A percentile compares a stretch with the other conserved stretches of the same genome.
phyloP scores from a whole-genome alignment of 2,888 invertebrate genomes.

The Chromoteleia sp. region DNA sequence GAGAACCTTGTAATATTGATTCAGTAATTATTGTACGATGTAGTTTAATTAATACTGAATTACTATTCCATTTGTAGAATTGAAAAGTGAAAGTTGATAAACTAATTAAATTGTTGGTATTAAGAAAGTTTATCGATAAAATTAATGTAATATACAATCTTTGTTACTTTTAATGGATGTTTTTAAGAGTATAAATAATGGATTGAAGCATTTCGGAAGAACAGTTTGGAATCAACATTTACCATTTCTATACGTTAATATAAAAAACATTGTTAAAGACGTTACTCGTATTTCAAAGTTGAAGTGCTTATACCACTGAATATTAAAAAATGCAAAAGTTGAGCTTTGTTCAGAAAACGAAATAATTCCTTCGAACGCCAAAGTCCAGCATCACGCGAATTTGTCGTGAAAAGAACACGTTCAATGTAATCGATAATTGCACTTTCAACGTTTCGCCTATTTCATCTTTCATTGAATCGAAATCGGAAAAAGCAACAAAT shows the following conservation, averaged over 20 bases:
- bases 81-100: too few species aligned
- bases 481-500: conserved; percentile 9
- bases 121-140: too few species aligned
- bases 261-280: conserved; percentile 46
- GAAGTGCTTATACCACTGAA: conserved; percentile 35
- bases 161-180: conserved; percentile 14
- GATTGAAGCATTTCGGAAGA: conserved; percentile 41
- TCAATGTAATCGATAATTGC: conserved; percentile 27
- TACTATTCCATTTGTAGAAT: too few species aligned
- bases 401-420: not conserved
- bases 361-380: conserved; percentile 14
- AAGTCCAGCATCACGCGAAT: not conserved
- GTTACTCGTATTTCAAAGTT: conserved; percentile 21
- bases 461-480: not conserved
- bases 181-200: conserved; percentile 17
- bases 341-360: conserved; percentile 45
- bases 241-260: conserved; percentile 20
- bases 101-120: too few species aligned
- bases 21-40: too few species aligned
- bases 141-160: too few species aligned
- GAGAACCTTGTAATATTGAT: too few species aligned
- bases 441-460: conserved; percentile 31
- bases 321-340: conserved; percentile 56
- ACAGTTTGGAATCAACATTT: conserved; percentile 32
- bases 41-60: too few species aligned